phyloP scores from a whole-genome alignment of 37 sponge, comb jelly and placozoan species.

The Mnemiopsis leidyi region DNA sequence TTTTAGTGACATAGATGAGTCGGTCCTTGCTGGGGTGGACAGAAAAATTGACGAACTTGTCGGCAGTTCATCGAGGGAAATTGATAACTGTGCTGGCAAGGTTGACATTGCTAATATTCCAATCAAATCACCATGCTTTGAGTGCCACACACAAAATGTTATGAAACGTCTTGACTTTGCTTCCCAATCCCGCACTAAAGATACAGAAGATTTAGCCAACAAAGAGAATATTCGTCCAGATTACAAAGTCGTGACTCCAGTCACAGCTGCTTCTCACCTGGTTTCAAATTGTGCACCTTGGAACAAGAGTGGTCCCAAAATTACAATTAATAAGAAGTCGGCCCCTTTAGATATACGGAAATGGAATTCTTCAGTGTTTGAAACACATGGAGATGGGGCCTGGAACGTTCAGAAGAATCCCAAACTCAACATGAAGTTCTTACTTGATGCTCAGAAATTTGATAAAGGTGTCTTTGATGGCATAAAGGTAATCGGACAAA shows the following conservation, averaged over 20 bases:
- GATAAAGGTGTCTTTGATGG: slow-evolving; percentile 72
- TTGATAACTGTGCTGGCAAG: background rate
- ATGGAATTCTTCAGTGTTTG: background rate
- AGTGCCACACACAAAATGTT: slow-evolving; percentile 27
- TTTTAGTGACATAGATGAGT: background rate
- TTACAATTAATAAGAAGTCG: background rate
- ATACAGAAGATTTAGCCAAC: background rate
- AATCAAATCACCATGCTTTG: background rate
- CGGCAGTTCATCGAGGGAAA: background rate
- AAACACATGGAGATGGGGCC: slow-evolving; percentile 15
- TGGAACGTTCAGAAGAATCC: background rate
- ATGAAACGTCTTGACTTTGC: slow-evolving; percentile 55
- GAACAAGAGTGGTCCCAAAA: slow-evolving; percentile 8
- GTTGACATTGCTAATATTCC: too few relatives aligned
- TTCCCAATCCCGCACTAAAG: background rate
- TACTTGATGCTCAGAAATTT: slow-evolving; percentile 72
- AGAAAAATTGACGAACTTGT: background rate
- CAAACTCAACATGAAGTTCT: background rate
- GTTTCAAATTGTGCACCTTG: background rate
- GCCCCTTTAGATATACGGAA: background rate
- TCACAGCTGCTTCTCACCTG: slow-evolving; percentile 20
- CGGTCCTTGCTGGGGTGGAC: background rate
- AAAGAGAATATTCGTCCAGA: background rate
- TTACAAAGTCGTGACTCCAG: background rate
- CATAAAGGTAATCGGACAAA: slow-evolving; percentile 80